A percentile compares a stretch with the other conserved stretches of the same genome.
These are phyloP conservation scores for Illadopsis cleaveri DNA, from an alignment of 2,113 vertebrate genomes.

Conservation along the genomic window DNA sequence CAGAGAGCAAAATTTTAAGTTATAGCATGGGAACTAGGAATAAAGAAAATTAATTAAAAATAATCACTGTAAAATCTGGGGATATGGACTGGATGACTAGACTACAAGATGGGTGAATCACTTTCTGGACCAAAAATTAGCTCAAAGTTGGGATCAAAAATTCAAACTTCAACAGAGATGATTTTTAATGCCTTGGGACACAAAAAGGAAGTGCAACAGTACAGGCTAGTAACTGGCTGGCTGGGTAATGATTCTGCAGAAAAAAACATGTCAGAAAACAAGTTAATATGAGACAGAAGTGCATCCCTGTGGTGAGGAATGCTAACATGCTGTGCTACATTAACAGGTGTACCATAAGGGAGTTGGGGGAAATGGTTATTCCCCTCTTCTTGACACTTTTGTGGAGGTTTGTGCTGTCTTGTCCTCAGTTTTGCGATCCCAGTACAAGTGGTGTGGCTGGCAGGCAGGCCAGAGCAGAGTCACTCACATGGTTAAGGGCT, in stretches of 20 bases:
- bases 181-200: not conserved
- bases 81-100: not conserved
- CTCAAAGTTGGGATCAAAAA: not conserved
- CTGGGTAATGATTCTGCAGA: not conserved
- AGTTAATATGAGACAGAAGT: not conserved
- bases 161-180: not conserved
- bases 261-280: not conserved
- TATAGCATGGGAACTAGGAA: not conserved
- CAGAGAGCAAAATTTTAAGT: not conserved
- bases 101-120: not conserved
- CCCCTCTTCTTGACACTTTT: not conserved
- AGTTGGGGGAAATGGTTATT: not conserved
- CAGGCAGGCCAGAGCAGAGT: not conserved
- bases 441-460: not conserved
- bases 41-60: not conserved
- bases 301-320: not conserved
- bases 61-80: not conserved
- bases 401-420: not conserved
- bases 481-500: not conserved
- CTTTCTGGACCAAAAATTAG: not conserved
- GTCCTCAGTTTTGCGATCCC: not conserved
- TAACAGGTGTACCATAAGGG: not conserved
- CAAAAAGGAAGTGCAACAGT: not conserved
- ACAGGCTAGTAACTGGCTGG: not conserved
- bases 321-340: not conserved